phyloP scores from a whole-genome alignment of 2,113 vertebrate species.

The Catagonus wagneri region DNA sequence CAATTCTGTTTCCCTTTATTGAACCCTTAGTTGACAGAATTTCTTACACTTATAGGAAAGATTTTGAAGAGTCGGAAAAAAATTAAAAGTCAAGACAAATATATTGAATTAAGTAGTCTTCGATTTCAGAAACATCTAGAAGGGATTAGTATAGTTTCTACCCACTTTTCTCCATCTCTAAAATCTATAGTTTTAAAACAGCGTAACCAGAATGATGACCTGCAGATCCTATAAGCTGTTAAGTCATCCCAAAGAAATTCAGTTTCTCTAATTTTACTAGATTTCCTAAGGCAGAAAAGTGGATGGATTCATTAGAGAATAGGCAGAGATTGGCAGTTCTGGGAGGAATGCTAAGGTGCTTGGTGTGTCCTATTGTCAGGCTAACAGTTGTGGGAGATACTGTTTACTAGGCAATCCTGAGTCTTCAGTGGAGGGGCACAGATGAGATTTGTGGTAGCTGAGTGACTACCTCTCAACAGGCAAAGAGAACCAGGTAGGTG shows the following conservation, averaged over 20 bases:
- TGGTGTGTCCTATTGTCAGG: neutral
- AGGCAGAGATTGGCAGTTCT: neutral
- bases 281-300: neutral
- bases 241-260: conserved; percentile 27
- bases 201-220: neutral
- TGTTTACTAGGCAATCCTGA: neutral
- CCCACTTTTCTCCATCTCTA: neutral
- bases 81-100: conserved; percentile 21
- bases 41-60: neutral
- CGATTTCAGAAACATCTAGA: conserved; percentile 39
- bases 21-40: neutral
- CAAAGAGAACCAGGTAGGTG: neutral
- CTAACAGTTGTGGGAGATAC: neutral
- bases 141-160: neutral
- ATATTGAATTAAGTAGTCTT: conserved; percentile 38
- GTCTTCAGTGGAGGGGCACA: neutral
- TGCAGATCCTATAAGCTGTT: neutral
- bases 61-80: conserved; percentile 23
- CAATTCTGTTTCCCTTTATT: neutral
- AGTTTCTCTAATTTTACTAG: neutral
- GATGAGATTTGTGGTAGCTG: neutral
- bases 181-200: neutral
- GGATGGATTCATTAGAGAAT: neutral
- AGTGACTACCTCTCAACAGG: neutral
- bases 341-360: neutral